Evolutionary conservation across 92 coral and sea anemone genomes (phyloP).

Genomic region (Parazoanthus swiftii): DNA sequence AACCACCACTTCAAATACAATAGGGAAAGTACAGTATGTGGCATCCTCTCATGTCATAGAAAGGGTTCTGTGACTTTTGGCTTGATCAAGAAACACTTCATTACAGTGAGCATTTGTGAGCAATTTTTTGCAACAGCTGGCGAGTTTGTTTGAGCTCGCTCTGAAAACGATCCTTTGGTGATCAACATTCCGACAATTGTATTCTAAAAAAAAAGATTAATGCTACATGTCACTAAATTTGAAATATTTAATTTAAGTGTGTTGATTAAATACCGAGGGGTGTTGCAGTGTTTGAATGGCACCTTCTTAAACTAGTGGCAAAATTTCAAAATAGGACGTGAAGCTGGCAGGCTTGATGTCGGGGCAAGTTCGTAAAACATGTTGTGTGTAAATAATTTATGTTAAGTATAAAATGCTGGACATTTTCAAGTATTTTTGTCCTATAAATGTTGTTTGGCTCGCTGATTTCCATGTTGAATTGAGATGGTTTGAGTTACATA

Average conservation of each 20-base stretch:
- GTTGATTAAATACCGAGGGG: not conserved
- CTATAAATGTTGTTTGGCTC: not conserved
- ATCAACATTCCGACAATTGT: not conserved
- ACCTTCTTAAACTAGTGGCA: not conserved
- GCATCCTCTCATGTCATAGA: too few relatives aligned
- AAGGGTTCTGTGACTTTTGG: too few relatives aligned
- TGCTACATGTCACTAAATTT: not conserved
- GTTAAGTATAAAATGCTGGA: not conserved
- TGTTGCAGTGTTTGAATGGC: slow-evolving; percentile 14
- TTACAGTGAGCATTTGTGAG: not conserved
- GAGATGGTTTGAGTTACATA: not conserved
- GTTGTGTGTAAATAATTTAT: not conserved
- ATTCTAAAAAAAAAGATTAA: too few relatives aligned
- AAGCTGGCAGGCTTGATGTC: not conserved
- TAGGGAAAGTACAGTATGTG: too few relatives aligned
- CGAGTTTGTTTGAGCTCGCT: not conserved
- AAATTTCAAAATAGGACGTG: not conserved
- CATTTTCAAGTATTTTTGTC: not conserved
- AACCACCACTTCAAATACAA: too few relatives aligned
- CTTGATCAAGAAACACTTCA: not conserved
- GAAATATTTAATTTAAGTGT: not conserved
- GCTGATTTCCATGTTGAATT: not conserved
- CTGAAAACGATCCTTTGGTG: not conserved
- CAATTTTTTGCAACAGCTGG: not conserved
- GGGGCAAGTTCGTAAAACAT: too few relatives aligned